Conservation (phyloP, 2,888 invertebrate genomes). For the Asteroscopus sphinx region DNA sequence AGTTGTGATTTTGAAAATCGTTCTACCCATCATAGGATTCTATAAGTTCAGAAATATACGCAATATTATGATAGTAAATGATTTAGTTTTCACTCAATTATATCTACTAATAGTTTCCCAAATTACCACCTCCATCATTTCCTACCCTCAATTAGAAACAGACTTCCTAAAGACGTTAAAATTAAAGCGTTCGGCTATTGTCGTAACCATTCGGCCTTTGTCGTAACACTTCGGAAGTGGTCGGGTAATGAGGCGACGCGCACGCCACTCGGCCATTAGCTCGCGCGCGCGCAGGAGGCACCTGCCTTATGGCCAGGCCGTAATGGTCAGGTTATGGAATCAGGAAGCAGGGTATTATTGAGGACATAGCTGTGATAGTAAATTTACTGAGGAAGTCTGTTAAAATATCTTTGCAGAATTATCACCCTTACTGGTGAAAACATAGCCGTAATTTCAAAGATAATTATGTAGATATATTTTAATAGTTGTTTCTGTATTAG, state of each 20-base stretch:
- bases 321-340: constrained; percentile 60
- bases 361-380: constrained; percentile 4
- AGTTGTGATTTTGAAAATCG: too few species aligned
- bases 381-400: neutral
- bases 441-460: too few species aligned
- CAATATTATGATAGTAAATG: neutral
- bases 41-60: too few species aligned
- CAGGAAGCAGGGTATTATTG: constrained; percentile 41
- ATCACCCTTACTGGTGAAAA: neutral
- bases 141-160: constrained; percentile 44
- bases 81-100: neutral
- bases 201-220: constrained; percentile 54
- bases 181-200: constrained; percentile 49
- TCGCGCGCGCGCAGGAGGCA: constrained; percentile 51
- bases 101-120: neutral
- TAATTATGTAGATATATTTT: too few species aligned
- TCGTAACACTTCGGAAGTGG: constrained; percentile 60
- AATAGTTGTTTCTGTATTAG: too few species aligned
- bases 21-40: too few species aligned
- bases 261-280: constrained; percentile 78
- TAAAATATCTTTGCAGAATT: neutral
- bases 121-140: constrained; percentile 19
- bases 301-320: constrained; percentile 60
- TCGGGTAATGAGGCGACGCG: constrained; percentile 75
- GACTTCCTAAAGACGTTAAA: constrained; percentile 45